Base-by-base conservation (phyloP, 2,113 vertebrate genomes). In the Hemiscyllium ocellatum region DNA sequence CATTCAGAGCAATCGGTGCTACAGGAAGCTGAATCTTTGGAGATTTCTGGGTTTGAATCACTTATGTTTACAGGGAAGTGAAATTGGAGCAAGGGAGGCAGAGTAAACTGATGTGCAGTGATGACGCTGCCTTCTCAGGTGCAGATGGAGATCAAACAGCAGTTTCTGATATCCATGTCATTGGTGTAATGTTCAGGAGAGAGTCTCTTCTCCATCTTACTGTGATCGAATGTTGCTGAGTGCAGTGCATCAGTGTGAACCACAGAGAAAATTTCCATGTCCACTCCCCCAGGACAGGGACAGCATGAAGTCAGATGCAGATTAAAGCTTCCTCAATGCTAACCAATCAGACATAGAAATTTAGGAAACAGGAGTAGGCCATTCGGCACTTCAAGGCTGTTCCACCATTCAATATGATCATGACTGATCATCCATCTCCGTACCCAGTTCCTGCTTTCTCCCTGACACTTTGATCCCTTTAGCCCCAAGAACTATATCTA, bases 141-240 rank as follows among this genome's bases (percentile, higher is more conserved):
- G 61, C 56, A 3, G 19, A 42, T 93, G 20, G 61, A 66, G 61
- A 93, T 91, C 61, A 37, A 7, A 66, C 17, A 42, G n/a, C 33
- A 66, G 89, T 37, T 37, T 66, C 61, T 37, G 61, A 37, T 66
- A 68, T 93, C 61, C 22, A 33, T 93, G n/a, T 37, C 89, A 22
- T 7, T 22, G 61, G 26, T 91, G 56, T 91, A n/a, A 19, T 65
- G 33, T 37, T 19, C 61, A 66, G 42, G 42, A n/a, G 19, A 68
- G 15, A 22, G 7, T 1, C 5, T 33, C 65, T 66, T n/a, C 33
- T n/a, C 56, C 33, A 37, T 37, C 56, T 33, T 37, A 37, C n/a
- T 19, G 17, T 17, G 33, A 93, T 93, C 89, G 22, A 22, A 93
- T 93, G 61, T 93, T 93, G 89, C 89, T 93, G 89, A 91, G 56